Evolutionary conservation across 2,888 invertebrate genomes (phyloP).

Genomic region (Brassicogethes aeneus): DNA sequence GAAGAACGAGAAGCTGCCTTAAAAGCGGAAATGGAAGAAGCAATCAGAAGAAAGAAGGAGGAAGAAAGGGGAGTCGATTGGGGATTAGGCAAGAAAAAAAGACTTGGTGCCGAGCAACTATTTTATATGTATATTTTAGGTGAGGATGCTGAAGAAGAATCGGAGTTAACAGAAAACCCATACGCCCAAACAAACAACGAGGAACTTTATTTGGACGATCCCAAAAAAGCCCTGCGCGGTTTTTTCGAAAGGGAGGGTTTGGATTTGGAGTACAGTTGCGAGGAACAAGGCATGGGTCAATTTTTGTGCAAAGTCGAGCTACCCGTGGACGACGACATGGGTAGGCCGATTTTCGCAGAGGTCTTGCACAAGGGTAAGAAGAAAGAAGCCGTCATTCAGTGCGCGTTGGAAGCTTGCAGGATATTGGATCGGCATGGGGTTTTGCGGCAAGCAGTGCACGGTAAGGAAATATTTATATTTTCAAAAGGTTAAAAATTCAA

Average conservation of each 20-base stretch:
- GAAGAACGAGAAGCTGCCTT: conserved; percentile 41
- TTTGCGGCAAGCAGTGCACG: conserved; percentile 77
- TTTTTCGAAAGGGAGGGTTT: conserved; percentile 90
- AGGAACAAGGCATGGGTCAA: conserved; percentile 78
- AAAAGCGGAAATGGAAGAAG: conserved; percentile 43
- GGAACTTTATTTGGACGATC: conserved; percentile 85
- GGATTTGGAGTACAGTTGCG: conserved; percentile 77
- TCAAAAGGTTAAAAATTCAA: neutral
- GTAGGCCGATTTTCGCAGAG: conserved; percentile 73
- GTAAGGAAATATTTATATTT: conserved; percentile 39
- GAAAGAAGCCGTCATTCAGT: conserved; percentile 86
- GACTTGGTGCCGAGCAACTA: conserved; percentile 3
- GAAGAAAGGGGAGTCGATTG: conserved; percentile 76
- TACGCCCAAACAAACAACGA: conserved; percentile 76
- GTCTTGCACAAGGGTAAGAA: conserved; percentile 85
- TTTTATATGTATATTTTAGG: conserved; percentile 43
- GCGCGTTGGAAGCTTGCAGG: conserved; percentile 91
- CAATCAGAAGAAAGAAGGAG: conserved; percentile 42
- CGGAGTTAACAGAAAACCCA: conserved; percentile 74
- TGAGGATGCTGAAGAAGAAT: conserved; percentile 83
- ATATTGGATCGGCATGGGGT: conserved; percentile 82
- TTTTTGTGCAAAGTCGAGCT: conserved; percentile 76
- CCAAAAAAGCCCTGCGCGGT: conserved; percentile 87
- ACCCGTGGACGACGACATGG: conserved; percentile 70
- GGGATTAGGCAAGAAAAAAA: conserved; percentile 71